Percentiles rank a stretch among this genome's conserved stretches.
phyloP scores from a whole-genome alignment of 2,113 vertebrate species.

The Planiliza haematocheilus region DNA sequence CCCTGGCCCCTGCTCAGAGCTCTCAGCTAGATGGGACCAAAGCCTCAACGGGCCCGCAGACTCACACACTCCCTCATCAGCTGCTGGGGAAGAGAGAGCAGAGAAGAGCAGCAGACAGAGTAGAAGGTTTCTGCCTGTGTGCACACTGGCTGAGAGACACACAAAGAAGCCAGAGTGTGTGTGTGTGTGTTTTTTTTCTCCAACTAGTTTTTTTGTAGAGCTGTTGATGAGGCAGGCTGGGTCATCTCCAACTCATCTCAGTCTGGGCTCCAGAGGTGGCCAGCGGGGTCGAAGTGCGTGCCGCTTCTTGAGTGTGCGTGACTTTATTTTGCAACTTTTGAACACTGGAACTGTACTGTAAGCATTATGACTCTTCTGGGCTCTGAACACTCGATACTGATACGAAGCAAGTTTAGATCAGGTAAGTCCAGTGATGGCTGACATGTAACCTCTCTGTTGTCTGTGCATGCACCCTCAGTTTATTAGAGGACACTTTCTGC shows the following conservation, averaged over 20 bases:
- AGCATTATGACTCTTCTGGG: slow-evolving; percentile 97
- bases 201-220: slow-evolving; percentile 11
- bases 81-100: slow-evolving; percentile 57
- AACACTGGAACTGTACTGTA: slow-evolving; percentile 85
- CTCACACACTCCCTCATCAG: slow-evolving; percentile 60
- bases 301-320: slow-evolving; percentile 26
- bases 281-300: slow-evolving; percentile 46
- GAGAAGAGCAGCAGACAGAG: slow-evolving; percentile 37
- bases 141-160: slow-evolving; percentile 18
- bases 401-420: slow-evolving; percentile 99
- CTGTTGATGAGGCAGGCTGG: slow-evolving; percentile 67
- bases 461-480: not conserved
- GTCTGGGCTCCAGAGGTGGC: slow-evolving; percentile 75
- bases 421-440: slow-evolving; percentile 84
- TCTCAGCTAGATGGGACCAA: slow-evolving; percentile 89
- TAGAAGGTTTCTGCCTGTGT: slow-evolving; percentile 15
- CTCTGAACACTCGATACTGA: slow-evolving; percentile 97
- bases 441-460: not conserved
- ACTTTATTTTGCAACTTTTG: slow-evolving; percentile 70
- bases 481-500: not conserved
- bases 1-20: slow-evolving; percentile 83
- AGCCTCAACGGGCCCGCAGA: slow-evolving; percentile 63
- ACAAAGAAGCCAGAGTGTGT: slow-evolving; percentile 5
- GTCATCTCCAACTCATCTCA: slow-evolving; percentile 57
- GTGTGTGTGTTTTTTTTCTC: slow-evolving; percentile 4